These are phyloP conservation scores for Zoanthus solanderi DNA, from an alignment of 92 coral and sea anemone species.

Conservation along the genomic window DNA sequence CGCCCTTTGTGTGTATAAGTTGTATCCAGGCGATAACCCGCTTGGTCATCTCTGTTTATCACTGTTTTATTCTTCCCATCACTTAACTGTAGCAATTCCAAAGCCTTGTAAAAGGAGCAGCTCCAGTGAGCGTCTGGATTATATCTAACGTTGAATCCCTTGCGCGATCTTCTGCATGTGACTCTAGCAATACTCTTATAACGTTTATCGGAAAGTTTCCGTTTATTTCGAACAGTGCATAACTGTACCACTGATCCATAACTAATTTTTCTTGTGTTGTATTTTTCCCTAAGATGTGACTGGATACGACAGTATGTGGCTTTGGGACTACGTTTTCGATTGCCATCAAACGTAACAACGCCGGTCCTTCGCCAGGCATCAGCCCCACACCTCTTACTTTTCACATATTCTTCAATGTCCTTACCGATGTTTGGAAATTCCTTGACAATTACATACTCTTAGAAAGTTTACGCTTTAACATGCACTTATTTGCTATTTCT, in stretches of 20 bases:
- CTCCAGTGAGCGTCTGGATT: conserved; percentile 71
- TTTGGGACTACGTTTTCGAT: neutral
- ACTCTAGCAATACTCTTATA: conserved; percentile 65
- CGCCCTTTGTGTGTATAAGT: conserved; percentile 63
- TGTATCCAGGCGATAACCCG: conserved; percentile 65
- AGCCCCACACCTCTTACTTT: neutral
- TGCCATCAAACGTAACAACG: neutral
- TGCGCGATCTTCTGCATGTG: conserved; percentile 49
- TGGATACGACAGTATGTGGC: conserved; percentile 56
- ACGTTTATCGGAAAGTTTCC: conserved; percentile 64
- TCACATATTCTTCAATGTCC: neutral
- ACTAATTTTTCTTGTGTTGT: conserved; percentile 45
- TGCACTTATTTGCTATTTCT: neutral
- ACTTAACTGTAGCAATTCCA: conserved; percentile 51
- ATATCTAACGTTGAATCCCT: conserved; percentile 51
- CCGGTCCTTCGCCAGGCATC: neutral
- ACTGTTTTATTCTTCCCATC: conserved; percentile 61
- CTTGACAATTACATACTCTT: neutral
- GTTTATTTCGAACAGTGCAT: conserved; percentile 52
- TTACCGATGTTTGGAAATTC: neutral
- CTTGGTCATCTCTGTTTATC: conserved; percentile 66
- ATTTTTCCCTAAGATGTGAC: conserved; percentile 49
- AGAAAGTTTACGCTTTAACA: neutral
- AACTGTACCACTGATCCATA: conserved; percentile 73
- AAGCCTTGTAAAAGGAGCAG: conserved; percentile 51